Evolutionary conservation across 2,797 vertebrate genomes (phyloP).

Genomic region (Labeo calbasu): DNA sequence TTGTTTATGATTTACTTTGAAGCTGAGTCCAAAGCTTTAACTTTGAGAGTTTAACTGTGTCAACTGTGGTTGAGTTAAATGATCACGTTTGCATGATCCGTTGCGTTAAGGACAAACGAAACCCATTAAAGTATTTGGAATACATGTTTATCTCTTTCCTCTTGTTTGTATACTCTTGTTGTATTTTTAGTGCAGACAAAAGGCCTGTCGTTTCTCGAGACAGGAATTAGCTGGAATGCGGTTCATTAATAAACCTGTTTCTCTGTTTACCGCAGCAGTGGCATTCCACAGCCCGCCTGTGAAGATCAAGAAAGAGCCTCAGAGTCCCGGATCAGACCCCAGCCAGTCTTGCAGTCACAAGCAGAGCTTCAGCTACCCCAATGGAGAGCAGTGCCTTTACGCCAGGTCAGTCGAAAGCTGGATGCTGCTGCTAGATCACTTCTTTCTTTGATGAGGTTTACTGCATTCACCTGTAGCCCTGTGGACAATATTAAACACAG

Average conservation of each 20-base stretch:
- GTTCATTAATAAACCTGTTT: conserved; percentile 48
- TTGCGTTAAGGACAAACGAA: conserved; percentile 62
- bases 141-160: conserved; percentile 55
- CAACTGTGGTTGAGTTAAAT: conserved; percentile 66
- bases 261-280: conserved; percentile 77
- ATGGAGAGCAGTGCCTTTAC: conserved; percentile 95
- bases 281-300: conserved; percentile 95
- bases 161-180: conserved; percentile 52
- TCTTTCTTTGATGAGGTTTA: neutral
- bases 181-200: conserved; percentile 69
- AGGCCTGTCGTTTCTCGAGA: conserved; percentile 60
- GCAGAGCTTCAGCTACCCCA: conserved; percentile 83
- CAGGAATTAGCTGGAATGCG: conserved; percentile 54
- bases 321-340: conserved; percentile 88
- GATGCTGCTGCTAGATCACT: neutral
- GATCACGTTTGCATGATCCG: neutral
- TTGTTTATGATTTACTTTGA: conserved; percentile 25
- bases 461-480: too few relatives aligned
- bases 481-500: neutral
- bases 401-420: conserved; percentile 80
- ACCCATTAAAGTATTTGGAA: conserved; percentile 65
- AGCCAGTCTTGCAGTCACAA: conserved; percentile 89
- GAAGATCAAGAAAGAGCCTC: conserved; percentile 94
- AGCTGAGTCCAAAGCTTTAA: conserved; percentile 30
- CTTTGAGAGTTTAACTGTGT: conserved; percentile 69